Percentiles rank a stretch among this genome's conserved stretches.
These are phyloP conservation scores for Polyommatus icarus DNA, from an alignment of 2,888 invertebrate species.

Conservation along the genomic window DNA sequence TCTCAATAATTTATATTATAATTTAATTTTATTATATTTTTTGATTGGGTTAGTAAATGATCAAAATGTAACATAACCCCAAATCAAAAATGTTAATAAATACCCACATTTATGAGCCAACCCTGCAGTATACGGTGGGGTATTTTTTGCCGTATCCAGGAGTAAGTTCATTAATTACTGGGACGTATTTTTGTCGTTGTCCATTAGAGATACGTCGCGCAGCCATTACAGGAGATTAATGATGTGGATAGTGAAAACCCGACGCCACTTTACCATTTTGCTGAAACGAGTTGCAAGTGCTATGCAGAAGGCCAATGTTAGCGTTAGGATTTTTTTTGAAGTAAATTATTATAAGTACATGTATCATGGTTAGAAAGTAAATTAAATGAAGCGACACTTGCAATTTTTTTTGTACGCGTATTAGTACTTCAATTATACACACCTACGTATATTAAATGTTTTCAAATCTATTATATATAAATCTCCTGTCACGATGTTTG, in stretches of 20 bases:
- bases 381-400: no score
- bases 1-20: no score
- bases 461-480: no score
- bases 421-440: no score
- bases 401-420: no score
- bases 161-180: conserved; percentile 62
- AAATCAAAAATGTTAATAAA: background rate
- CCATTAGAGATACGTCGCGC: conserved; percentile 69
- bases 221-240: conserved; percentile 65
- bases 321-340: background rate
- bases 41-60: background rate
- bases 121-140: conserved; percentile 13
- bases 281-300: conserved; percentile 32
- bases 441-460: no score
- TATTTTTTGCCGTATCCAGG: conserved; percentile 32
- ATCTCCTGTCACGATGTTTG: no score
- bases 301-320: background rate
- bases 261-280: conserved; percentile 35
- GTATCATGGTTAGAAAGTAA: no score
- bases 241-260: conserved; percentile 50
- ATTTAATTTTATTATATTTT: no score
- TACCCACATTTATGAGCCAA: conserved; percentile 14
- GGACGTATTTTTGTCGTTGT: conserved; percentile 67
- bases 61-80: background rate
- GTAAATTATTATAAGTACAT: no score